These are phyloP conservation scores for Anthrax anthrax DNA, from an alignment of 2,888 invertebrate genomes.

Conservation along the genomic window DNA sequence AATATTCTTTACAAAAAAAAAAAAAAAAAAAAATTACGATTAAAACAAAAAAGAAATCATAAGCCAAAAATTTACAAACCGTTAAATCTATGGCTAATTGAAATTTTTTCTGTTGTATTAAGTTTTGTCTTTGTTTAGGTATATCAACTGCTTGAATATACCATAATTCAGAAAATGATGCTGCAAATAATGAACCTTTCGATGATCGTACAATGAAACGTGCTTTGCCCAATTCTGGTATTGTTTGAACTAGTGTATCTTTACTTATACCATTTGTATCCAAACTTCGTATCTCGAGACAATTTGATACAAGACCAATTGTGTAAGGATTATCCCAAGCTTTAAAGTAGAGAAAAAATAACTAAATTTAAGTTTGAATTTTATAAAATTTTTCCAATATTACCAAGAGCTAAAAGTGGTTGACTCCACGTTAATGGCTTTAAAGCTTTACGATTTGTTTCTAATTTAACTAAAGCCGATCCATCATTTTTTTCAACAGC, in stretches of 20 bases:
- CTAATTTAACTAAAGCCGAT: slow-evolving; percentile 20
- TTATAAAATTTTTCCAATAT: background rate
- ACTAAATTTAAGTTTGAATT: too few relatives aligned
- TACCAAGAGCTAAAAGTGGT: slow-evolving; percentile 25
- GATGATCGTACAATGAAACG: slow-evolving; percentile 58
- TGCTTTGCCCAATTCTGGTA: slow-evolving; percentile 60
- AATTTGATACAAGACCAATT: slow-evolving; percentile 67
- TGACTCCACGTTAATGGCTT: slow-evolving; percentile 24
- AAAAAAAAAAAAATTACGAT: too few relatives aligned
- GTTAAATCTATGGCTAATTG: slow-evolving; percentile 83
- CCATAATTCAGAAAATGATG: slow-evolving; percentile 82
- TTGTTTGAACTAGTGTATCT: slow-evolving; percentile 52
- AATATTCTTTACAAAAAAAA: slow-evolving; percentile 49
- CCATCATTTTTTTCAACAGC: slow-evolving; percentile 36
- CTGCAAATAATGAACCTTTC: slow-evolving; percentile 70
- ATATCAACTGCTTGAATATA: slow-evolving; percentile 68
- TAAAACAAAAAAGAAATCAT: too few relatives aligned
- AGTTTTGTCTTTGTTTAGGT: slow-evolving; percentile 65
- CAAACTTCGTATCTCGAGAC: slow-evolving; percentile 73
- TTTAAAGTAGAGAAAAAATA: background rate
- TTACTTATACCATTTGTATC: slow-evolving; percentile 53
- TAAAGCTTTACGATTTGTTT: slow-evolving; percentile 6
- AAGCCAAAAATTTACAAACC: slow-evolving; percentile 35
- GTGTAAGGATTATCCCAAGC: slow-evolving; percentile 91
- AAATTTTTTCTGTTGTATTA: slow-evolving; percentile 83